phyloP scores from a whole-genome alignment of 1,140 invertebrate species.

The Hylaeus volcanicus region DNA sequence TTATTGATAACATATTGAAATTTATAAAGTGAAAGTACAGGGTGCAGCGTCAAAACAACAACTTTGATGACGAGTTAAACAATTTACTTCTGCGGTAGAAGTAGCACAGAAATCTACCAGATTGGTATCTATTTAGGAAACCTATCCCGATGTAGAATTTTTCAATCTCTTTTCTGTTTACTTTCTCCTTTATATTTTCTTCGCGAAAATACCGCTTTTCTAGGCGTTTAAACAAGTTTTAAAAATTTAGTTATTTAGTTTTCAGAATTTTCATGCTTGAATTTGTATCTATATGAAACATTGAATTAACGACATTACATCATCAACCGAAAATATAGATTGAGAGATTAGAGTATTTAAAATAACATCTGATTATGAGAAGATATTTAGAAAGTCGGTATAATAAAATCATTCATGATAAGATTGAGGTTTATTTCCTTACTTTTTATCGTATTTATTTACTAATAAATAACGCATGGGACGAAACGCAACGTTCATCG shows the following conservation, averaged over 20 bases:
- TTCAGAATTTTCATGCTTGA: not conserved
- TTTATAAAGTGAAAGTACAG: slow-evolving; percentile 19
- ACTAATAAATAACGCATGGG: not conserved
- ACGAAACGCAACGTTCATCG: not conserved
- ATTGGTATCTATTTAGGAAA: not conserved
- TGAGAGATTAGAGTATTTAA: too few relatives aligned
- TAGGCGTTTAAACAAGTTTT: not conserved
- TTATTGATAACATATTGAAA: not conserved
- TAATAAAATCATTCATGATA: not conserved
- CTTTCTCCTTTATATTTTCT: not conserved
- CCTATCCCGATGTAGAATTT: not conserved
- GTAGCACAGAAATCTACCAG: not conserved
- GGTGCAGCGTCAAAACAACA: not conserved
- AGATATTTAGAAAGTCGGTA: too few relatives aligned
- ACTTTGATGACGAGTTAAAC: slow-evolving; percentile 6
- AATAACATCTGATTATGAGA: too few relatives aligned
- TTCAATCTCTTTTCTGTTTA: not conserved
- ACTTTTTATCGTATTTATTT: not conserved
- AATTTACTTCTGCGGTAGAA: not conserved
- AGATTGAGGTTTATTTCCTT: not conserved
- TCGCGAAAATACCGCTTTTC: not conserved
- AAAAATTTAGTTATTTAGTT: not conserved
- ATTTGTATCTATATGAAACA: not conserved
- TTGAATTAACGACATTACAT: too few relatives aligned
- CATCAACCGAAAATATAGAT: too few relatives aligned